A percentile compares a stretch with the other conserved stretches of the same genome.
Evolutionary conservation across 1,140 invertebrate species (phyloP).

Genomic region (Spodoptera frugiperda): DNA sequence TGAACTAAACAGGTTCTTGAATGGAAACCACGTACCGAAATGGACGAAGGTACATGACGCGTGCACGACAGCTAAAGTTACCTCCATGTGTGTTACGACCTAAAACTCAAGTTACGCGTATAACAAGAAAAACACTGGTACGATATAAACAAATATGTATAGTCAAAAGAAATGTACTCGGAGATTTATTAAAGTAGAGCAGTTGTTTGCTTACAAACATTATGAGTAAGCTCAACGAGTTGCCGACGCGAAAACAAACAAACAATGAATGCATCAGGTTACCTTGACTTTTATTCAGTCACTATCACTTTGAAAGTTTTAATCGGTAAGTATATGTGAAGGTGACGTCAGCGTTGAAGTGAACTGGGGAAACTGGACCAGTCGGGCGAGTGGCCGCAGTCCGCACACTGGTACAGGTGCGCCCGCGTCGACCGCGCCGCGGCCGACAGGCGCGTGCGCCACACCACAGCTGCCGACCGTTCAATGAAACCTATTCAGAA

Average conservation of each 20-base stretch:
- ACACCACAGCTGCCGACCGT: slow-evolving; percentile 49
- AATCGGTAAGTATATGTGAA: slow-evolving; percentile 51
- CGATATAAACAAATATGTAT: neutral
- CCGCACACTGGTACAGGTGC: slow-evolving; percentile 58
- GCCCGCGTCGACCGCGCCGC: slow-evolving; percentile 15
- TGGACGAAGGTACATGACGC: slow-evolving; percentile 4
- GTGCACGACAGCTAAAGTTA: slow-evolving; percentile 23
- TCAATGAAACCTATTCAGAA: slow-evolving; percentile 53
- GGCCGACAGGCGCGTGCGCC: slow-evolving; percentile 61
- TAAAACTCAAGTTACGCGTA: neutral
- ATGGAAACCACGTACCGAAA: slow-evolving; percentile 39
- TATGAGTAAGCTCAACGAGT: slow-evolving; percentile 7
- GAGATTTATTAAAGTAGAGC: neutral
- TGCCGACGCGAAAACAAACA: slow-evolving; percentile 13
- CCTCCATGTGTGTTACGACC: slow-evolving; percentile 11
- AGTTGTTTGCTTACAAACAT: slow-evolving; percentile 12
- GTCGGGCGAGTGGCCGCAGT: slow-evolving; percentile 60
- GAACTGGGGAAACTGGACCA: slow-evolving; percentile 60
- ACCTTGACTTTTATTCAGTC: slow-evolving; percentile 46
- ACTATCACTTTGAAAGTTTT: slow-evolving; percentile 56
- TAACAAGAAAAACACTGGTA: slow-evolving; percentile 7
- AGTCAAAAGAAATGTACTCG: neutral
- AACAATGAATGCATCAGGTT: slow-evolving; percentile 12
- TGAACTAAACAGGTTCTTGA: slow-evolving; percentile 50
- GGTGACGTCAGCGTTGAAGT: slow-evolving; percentile 63